Evolutionary conservation across 2,888 invertebrate genomes (phyloP), one percentile per base, ranked within the genome.

Genomic region (Copidosoma aretas): DNA sequence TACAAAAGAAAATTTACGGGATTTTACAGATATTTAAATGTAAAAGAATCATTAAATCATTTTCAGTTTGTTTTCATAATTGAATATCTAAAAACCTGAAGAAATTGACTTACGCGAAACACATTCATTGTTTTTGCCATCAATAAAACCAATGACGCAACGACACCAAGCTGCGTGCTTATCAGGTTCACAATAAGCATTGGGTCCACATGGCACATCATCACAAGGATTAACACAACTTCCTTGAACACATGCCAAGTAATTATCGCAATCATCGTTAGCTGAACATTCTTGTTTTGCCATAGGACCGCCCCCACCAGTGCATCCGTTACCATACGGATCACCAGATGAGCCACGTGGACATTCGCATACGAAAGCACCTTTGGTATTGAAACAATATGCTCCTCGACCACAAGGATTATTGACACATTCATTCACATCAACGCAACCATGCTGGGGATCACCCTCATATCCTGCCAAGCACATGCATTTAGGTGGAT

Each of bases 401-500:
- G 95, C 94, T n/a, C 92, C 93, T 77, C 92, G 91, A 12, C 91
- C 94, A 81, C 95, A 95, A 0, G 95, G 94, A 73, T 91, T 89
- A 77, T 91, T 90, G 12, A 19, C 19, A 79, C 96, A 96, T 85
- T 96, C 95, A 80, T 96, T 93, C 71, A 93, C 90, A 79, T 95
- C 94, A 1, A 90, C 87, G 79, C 95, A 95, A 43, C 94, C 94
- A 75, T 90, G 89, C 53, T 93, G 87, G 0, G 95, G 93, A 84
- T 95, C 92, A 15, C 95, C 95, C 84, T 93, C 92, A 80, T 90
- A 95, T 17, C 96, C 95, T 22, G 90, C 87, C 84, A 91, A 90
- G 82, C 96, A 96, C 89, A 93, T 91, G 81, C 96, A 96, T 77
- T 90, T 91, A 0, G 95, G 95, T 12, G 95, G 95, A 84, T 95